Percentiles rank a stretch among this genome's conserved stretches.
Conservation (phyloP, 64 coral and sea anemone genomes). For the Porites australiensis region DNA sequence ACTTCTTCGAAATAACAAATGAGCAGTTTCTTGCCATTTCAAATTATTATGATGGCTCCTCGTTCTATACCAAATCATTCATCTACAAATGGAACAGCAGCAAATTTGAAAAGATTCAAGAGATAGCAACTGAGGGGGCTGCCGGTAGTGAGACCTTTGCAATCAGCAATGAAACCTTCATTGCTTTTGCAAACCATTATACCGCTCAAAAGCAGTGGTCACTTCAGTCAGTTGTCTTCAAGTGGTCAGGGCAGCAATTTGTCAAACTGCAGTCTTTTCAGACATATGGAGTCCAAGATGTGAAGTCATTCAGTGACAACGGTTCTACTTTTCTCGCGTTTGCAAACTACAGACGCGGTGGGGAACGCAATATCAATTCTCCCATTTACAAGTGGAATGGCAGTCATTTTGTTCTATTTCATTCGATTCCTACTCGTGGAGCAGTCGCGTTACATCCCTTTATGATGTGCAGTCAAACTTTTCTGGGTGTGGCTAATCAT, state of each 20-base stretch:
- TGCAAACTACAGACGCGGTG: not conserved
- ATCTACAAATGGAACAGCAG: conserved; percentile 9
- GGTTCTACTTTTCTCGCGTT: conserved; percentile 45
- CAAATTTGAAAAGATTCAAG: not conserved
- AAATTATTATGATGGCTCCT: not conserved
- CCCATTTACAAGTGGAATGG: conserved; percentile 30
- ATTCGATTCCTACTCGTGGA: conserved; percentile 8
- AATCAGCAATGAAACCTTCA: not conserved
- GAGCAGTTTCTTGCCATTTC: not conserved
- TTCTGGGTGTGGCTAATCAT: not conserved
- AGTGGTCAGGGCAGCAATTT: not conserved
- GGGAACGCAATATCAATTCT: not conserved
- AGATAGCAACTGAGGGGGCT: not conserved
- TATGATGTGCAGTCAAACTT: conserved; percentile 8
- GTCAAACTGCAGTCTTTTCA: not conserved
- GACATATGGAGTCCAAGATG: conserved; percentile 5
- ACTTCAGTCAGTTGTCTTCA: not conserved
- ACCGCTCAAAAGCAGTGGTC: not conserved
- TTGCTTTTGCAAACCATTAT: not conserved
- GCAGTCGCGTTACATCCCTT: not conserved
- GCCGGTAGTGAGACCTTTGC: not conserved
- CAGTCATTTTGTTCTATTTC: conserved; percentile 9
- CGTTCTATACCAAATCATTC: not conserved
- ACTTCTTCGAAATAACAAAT: not conserved
- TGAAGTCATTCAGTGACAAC: conserved; percentile 46